Percentiles rank a stretch among this genome's conserved stretches.
These are phyloP conservation scores for Eutolmus rufibarbis DNA, from an alignment of 2,888 invertebrate genomes.

Conservation along the genomic window DNA sequence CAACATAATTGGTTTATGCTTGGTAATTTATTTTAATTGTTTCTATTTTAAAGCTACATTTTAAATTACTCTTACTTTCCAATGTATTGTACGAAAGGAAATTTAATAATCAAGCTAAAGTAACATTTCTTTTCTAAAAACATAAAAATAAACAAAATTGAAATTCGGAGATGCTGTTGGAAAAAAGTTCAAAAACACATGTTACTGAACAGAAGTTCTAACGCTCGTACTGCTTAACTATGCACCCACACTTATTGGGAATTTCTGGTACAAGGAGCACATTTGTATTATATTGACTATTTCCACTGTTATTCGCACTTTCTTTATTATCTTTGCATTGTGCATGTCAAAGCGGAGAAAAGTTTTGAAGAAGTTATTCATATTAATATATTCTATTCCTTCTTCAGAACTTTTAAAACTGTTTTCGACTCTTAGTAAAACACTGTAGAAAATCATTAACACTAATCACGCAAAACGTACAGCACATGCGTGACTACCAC, in stretches of 20 bases:
- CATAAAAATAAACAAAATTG: constrained; percentile 1
- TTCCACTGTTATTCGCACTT: constrained; percentile 2
- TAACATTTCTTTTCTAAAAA: constrained; percentile 11
- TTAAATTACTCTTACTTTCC: not conserved
- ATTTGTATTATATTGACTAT: not conserved
- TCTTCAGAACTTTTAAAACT: not conserved
- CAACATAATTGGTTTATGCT: constrained; percentile 63
- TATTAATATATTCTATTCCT: not conserved
- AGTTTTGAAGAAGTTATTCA: not conserved
- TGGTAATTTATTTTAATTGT: constrained; percentile 55
- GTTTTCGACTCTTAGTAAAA: not conserved
- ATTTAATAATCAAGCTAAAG: not conserved
- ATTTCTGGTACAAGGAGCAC: constrained; percentile 12
- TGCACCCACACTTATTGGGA: constrained; percentile 12
- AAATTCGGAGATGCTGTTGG: constrained; percentile 41
- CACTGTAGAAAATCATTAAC: not conserved
- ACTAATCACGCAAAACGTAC: not conserved
- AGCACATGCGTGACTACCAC: not conserved
- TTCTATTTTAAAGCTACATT: constrained; percentile 9
- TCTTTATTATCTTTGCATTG: not conserved
- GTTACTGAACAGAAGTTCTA: constrained; percentile 14
- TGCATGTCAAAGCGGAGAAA: not conserved
- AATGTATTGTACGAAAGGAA: not conserved
- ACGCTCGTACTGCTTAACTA: constrained; percentile 2
- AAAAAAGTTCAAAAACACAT: constrained; percentile 2